Conservation (phyloP, 2,888 invertebrate genomes). For the Aricia artaxerxes region DNA sequence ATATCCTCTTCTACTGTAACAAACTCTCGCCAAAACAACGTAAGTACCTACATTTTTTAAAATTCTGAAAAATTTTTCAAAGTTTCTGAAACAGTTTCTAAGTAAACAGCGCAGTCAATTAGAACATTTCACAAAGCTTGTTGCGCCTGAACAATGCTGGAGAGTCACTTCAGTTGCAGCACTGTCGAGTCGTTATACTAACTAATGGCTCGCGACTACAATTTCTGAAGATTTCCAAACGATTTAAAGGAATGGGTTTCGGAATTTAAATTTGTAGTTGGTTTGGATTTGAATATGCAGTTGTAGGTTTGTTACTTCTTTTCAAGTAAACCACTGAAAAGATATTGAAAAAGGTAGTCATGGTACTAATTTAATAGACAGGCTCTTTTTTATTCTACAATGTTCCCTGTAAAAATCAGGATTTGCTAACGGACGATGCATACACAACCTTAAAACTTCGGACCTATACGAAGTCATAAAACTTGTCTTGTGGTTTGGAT, state of each 20-base stretch:
- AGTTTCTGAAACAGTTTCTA: background rate
- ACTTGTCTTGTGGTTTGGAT: too few relatives aligned
- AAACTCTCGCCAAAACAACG: background rate
- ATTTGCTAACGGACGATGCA: too few relatives aligned
- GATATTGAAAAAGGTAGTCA: too few relatives aligned
- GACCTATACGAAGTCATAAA: too few relatives aligned
- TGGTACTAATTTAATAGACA: too few relatives aligned
- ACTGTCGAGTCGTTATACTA: slow-evolving; percentile 17
- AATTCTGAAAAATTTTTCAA: background rate
- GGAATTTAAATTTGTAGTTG: background rate
- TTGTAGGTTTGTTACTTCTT: too few relatives aligned
- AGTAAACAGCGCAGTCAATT: slow-evolving; percentile 8
- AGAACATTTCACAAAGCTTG: slow-evolving; percentile 6
- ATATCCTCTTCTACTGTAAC: too few relatives aligned
- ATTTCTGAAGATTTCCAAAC: slow-evolving; percentile 23
- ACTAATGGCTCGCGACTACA: slow-evolving; percentile 27
- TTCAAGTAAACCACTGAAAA: too few relatives aligned
- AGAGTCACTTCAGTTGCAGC: slow-evolving; percentile 27
- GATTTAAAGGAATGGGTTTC: background rate
- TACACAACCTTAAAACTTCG: too few relatives aligned
- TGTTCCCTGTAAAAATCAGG: too few relatives aligned
- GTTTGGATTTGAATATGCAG: too few relatives aligned
- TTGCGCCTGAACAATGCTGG: slow-evolving; percentile 19
- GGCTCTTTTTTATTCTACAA: too few relatives aligned
- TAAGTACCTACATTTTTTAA: background rate